A percentile compares a stretch with the other conserved stretches of the same genome.
Evolutionary conservation across 2,113 vertebrate genomes (phyloP).

Genomic region (Anoplopoma fimbria): DNA sequence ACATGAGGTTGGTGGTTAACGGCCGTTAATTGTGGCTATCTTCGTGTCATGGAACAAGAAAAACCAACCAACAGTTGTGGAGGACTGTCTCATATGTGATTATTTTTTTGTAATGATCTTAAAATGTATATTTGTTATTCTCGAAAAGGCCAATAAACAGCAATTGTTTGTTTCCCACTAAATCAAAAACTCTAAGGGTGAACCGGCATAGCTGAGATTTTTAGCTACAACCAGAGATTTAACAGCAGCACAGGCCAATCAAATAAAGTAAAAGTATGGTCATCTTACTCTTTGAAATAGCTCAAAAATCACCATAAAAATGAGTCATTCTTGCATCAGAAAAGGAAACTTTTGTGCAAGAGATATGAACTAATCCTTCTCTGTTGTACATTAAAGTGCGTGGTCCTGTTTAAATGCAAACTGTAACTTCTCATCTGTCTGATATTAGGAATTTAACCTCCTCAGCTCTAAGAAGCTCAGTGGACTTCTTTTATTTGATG

Average conservation of each 20-base stretch:
- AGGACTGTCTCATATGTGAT: neutral
- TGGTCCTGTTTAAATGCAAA: neutral
- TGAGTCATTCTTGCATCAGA: too few species aligned
- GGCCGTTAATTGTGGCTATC: constrained; percentile 8
- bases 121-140: neutral
- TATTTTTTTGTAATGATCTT: neutral
- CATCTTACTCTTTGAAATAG: neutral
- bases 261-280: neutral
- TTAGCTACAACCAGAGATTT: neutral
- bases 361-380: neutral
- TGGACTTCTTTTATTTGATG: neutral
- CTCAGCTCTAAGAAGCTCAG: neutral
- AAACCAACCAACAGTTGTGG: neutral
- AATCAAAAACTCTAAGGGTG: neutral
- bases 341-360: neutral
- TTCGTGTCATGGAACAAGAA: constrained; percentile 7
- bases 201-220: neutral
- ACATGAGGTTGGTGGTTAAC: constrained; percentile 42
- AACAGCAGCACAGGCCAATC: neutral
- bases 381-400: neutral
- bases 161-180: neutral
- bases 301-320: neutral
- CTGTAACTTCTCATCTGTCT: neutral
- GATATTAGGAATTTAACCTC: neutral
- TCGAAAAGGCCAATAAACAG: neutral